Evolutionary conservation across 2,113 vertebrate species (phyloP).

Genomic region (Oreocharis arfaki): DNA sequence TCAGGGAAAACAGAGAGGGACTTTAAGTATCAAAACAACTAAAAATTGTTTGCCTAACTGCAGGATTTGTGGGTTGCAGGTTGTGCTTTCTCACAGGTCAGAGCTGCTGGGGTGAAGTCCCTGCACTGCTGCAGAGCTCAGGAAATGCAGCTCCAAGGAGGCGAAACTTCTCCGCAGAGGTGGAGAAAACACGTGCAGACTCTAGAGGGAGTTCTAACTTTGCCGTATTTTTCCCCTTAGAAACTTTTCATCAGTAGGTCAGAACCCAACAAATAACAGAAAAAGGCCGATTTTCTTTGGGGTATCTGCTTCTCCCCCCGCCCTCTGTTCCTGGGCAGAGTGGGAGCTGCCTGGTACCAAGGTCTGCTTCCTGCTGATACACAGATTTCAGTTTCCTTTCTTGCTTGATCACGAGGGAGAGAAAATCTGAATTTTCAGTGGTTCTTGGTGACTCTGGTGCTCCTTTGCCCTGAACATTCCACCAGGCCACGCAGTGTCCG

Average conservation of each 20-base stretch:
- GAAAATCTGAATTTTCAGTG: not conserved
- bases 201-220: slow-evolving; percentile 56
- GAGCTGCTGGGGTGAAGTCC: not conserved
- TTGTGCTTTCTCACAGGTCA: no score
- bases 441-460: not conserved
- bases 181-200: not conserved
- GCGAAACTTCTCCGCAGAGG: not conserved
- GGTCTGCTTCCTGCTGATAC: not conserved
- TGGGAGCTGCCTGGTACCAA: not conserved
- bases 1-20: not conserved
- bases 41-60: fast-evolving
- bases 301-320: no score
- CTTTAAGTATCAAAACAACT: not conserved
- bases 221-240: not conserved
- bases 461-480: not conserved
- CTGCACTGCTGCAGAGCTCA: not conserved
- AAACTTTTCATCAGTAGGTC: not conserved
- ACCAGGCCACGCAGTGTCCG: fast-evolving
- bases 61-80: not conserved
- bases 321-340: not conserved
- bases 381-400: not conserved
- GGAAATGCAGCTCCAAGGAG: not conserved
- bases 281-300: not conserved
- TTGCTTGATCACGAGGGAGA: fast-evolving
- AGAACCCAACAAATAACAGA: not conserved